Conservation (phyloP, 2,888 invertebrate genomes). For the Anarsia innoxiella region DNA sequence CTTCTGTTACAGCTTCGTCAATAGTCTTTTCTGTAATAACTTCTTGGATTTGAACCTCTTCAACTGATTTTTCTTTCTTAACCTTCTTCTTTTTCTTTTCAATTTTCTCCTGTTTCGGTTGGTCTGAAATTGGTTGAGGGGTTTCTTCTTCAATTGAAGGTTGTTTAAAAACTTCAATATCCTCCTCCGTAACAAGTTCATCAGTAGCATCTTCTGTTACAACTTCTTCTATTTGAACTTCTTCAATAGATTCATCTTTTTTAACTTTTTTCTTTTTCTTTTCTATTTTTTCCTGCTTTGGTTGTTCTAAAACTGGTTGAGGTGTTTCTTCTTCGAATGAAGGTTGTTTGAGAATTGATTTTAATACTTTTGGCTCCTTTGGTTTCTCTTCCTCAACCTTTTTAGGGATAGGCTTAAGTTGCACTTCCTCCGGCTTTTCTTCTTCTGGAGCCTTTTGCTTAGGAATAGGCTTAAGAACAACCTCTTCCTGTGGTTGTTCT, state of each 20-base stretch:
- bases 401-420: constrained; percentile 40
- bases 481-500: too few relatives aligned
- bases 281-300: constrained; percentile 35
- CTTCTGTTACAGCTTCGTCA: constrained; percentile 32
- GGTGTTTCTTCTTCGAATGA: constrained; percentile 35
- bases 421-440: constrained; percentile 40
- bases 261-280: constrained; percentile 30
- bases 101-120: constrained; percentile 30
- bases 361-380: constrained; percentile 37
- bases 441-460: constrained; percentile 29
- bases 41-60: constrained; percentile 25
- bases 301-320: constrained; percentile 41
- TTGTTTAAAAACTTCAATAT: constrained; percentile 25
- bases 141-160: constrained; percentile 33
- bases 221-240: constrained; percentile 21
- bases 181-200: too few relatives aligned
- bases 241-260: constrained; percentile 26
- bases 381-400: constrained; percentile 36
- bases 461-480: constrained; percentile 26
- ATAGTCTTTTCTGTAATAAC: not conserved
- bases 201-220: constrained; percentile 10
- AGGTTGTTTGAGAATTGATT: constrained; percentile 25
- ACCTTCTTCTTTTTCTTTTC: constrained; percentile 36
- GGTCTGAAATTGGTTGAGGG: constrained; percentile 44
- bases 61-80: constrained; percentile 24